phyloP scores from a whole-genome alignment of 2,888 invertebrate species.

The Seladonia tumulorum region DNA sequence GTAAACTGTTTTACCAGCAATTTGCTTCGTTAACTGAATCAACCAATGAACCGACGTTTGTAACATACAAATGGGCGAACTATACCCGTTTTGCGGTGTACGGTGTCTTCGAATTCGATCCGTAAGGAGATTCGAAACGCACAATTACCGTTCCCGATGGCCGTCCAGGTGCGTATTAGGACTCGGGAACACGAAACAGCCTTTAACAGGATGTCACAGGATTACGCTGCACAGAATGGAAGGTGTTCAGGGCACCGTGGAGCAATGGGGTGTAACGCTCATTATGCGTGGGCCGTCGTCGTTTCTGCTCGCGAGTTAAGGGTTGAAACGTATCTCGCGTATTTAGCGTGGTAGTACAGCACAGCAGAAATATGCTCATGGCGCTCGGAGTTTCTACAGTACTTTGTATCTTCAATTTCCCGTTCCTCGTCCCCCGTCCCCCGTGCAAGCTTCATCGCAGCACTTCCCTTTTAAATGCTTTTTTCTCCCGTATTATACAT shows the following conservation, averaged over 20 bases:
- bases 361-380: slow-evolving; percentile 38
- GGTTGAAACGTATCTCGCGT: slow-evolving; percentile 21
- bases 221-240: slow-evolving; percentile 46
- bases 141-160: slow-evolving; percentile 39
- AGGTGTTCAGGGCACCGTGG: slow-evolving; percentile 52
- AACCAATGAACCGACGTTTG: not conserved
- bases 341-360: slow-evolving; percentile 20
- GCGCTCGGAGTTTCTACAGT: not conserved
- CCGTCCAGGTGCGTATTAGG: slow-evolving; percentile 8
- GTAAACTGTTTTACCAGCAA: not conserved
- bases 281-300: slow-evolving; percentile 51
- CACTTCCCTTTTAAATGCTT: not conserved
- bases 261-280: slow-evolving; percentile 55
- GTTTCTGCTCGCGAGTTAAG: slow-evolving; percentile 43
- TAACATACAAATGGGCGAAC: too few species aligned
- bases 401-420: slow-evolving; percentile 19
- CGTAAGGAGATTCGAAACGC: slow-evolving; percentile 20
- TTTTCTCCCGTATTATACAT: not conserved
- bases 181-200: slow-evolving; percentile 41
- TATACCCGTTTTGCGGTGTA: not conserved
- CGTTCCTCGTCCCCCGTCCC: not conserved
- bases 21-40: not conserved
- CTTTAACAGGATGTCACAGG: slow-evolving; percentile 57
- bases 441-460: not conserved
- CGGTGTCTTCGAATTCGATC: not conserved